phyloP scores from a whole-genome alignment of 2,797 vertebrate species.

The Phataginus tricuspis region DNA sequence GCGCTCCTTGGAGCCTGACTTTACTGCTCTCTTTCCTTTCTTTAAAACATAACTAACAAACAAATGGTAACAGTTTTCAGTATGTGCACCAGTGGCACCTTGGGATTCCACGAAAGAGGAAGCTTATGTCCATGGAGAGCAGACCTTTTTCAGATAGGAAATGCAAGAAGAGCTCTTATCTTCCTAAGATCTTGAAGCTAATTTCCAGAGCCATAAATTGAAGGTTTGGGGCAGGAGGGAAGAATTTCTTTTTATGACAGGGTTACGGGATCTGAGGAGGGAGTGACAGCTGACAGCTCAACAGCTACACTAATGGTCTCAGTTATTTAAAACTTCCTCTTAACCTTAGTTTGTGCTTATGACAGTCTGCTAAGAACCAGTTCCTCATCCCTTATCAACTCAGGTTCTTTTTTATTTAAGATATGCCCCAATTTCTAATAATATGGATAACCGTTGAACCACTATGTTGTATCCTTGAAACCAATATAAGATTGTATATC shows the following conservation, averaged over 20 bases:
- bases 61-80: neutral
- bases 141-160: conserved; percentile 32
- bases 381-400: neutral
- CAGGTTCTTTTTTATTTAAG: neutral
- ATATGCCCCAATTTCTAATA: neutral
- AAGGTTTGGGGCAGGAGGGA: neutral
- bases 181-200: neutral
- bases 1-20: neutral
- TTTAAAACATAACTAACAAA: conserved; percentile 11
- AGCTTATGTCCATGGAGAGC: neutral
- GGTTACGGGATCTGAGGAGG: neutral
- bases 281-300: neutral
- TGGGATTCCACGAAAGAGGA: neutral
- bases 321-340: conserved; percentile 43
- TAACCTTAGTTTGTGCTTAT: neutral
- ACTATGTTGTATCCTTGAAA: no score
- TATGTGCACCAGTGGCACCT: neutral
- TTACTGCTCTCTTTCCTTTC: neutral
- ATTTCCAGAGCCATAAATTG: neutral
- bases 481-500: no score
- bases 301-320: neutral
- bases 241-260: neutral
- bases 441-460: no score
- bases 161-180: neutral
- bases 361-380: conserved; percentile 1